Evolutionary conservation across 2,797 vertebrate species (phyloP).

Genomic region (Eidolon dupreanum): DNA sequence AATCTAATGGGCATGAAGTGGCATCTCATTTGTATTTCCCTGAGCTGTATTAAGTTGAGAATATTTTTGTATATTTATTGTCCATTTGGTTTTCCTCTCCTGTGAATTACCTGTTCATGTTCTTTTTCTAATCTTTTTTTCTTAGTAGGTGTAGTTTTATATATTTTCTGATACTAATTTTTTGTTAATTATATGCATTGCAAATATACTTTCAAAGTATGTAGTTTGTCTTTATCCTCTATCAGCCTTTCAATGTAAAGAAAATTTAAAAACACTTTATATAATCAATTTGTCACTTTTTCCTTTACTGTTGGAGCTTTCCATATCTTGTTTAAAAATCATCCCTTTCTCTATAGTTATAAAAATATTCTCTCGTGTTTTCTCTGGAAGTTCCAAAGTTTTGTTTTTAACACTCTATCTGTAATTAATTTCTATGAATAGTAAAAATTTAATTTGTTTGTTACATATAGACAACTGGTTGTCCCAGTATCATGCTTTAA

Average conservation of each 20-base stretch:
- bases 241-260: neutral
- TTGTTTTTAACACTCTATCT: neutral
- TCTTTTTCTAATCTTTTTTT: neutral
- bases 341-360: neutral
- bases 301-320: neutral
- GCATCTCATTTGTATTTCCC: neutral
- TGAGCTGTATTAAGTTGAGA: neutral
- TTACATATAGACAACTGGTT: neutral
- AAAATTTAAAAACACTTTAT: neutral
- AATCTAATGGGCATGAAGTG: neutral
- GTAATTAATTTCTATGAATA: neutral
- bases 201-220: neutral
- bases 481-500: neutral
- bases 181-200: neutral
- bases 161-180: neutral
- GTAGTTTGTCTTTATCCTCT: neutral
- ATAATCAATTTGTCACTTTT: neutral
- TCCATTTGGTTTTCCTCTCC: neutral
- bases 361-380: neutral
- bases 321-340: conserved; percentile 10
- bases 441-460: neutral
- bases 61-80: neutral
- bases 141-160: neutral
- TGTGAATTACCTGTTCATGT: neutral
- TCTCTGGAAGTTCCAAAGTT: neutral